Evolutionary conservation across 1,140 invertebrate species (phyloP).

Genomic region (Vanessa tameamea): DNA sequence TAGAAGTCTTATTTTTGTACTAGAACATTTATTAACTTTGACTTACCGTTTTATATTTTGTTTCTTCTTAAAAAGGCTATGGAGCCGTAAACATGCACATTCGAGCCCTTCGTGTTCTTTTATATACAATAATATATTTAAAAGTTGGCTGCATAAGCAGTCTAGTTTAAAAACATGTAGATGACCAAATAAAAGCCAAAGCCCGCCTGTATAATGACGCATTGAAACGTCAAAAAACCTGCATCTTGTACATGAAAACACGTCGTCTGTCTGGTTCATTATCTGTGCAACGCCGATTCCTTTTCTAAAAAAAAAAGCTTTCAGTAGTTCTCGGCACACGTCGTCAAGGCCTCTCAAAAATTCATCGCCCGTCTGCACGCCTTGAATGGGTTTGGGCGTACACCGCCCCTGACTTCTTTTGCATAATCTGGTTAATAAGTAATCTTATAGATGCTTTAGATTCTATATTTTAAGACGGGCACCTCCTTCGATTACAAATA

Average conservation of each 20-base stretch:
- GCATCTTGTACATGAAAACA: conserved; percentile 45
- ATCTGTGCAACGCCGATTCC: conserved; percentile 64
- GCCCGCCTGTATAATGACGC: conserved; percentile 18
- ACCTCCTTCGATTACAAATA: background rate
- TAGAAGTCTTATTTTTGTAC: too few species aligned
- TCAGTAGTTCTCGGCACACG: conserved; percentile 66
- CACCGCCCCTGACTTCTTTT: conserved; percentile 43
- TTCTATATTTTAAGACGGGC: background rate
- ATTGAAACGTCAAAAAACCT: conserved; percentile 40
- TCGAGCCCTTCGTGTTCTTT: background rate
- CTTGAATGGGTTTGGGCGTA: conserved; percentile 58
- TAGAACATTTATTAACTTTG: too few species aligned
- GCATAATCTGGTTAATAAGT: conserved; percentile 59
- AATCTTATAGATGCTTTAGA: conserved; percentile 42
- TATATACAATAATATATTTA: background rate
- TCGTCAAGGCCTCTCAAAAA: conserved; percentile 74
- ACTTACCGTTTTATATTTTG: too few species aligned
- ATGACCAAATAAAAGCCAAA: conserved; percentile 20
- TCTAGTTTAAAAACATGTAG: background rate
- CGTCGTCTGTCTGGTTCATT: conserved; percentile 61
- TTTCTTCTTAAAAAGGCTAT: background rate
- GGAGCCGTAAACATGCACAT: background rate
- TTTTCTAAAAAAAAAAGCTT: conserved; percentile 64
- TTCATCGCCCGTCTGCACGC: conserved; percentile 73
- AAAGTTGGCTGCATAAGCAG: background rate